A percentile compares a stretch with the other conserved stretches of the same genome.
phyloP scores from a whole-genome alignment of 2,113 vertebrate species.

The Triplophysa siluroides region DNA sequence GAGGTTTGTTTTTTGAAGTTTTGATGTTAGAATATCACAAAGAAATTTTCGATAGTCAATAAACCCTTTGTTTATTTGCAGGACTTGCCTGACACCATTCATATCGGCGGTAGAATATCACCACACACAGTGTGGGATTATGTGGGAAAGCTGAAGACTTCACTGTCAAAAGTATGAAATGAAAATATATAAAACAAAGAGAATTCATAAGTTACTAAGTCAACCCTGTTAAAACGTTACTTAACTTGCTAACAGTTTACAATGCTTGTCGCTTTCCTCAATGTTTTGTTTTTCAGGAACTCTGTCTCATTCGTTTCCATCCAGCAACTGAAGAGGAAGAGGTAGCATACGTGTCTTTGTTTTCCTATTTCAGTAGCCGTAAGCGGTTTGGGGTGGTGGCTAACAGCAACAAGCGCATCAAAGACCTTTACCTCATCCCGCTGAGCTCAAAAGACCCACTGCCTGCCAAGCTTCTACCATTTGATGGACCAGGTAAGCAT shows the following conservation, averaged over 20 bases:
- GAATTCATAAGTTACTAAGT: not conserved
- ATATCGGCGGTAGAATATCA: constrained; percentile 92
- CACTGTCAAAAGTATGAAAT: constrained; percentile 88
- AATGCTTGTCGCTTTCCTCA: not conserved
- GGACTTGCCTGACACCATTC: constrained; percentile 97
- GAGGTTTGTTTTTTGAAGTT: constrained; percentile 80
- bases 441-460: constrained; percentile 92
- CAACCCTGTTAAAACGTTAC: not conserved
- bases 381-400: constrained; percentile 95
- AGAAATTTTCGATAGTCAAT: no score
- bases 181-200: not conserved
- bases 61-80: constrained; percentile 58
- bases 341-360: constrained; percentile 96
- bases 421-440: constrained; percentile 98
- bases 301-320: constrained; percentile 96
- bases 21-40: not conserved
- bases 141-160: constrained; percentile 95
- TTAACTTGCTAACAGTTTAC: no score
- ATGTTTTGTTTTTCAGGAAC: constrained; percentile 78
- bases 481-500: constrained; percentile 98
- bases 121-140: constrained; percentile 98
- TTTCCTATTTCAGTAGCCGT: constrained; percentile 98
- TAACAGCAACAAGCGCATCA: constrained; percentile 95
- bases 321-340: constrained; percentile 98
- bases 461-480: constrained; percentile 95